phyloP scores from a whole-genome alignment of 2,888 invertebrate species.

The Lymantria monacha region DNA sequence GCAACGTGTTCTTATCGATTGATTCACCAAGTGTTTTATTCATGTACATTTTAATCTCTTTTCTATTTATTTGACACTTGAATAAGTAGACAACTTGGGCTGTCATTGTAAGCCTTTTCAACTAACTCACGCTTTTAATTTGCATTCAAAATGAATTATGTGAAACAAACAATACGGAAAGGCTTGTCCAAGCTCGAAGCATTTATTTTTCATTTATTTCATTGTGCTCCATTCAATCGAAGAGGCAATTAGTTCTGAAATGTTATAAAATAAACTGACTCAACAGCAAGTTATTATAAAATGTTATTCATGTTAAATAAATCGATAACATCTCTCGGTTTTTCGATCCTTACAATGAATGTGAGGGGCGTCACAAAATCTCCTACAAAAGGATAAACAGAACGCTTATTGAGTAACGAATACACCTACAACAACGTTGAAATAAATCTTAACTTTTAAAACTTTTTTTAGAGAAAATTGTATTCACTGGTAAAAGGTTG shows the following conservation, averaged over 20 bases:
- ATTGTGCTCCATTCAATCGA: constrained; percentile 56
- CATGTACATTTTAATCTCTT: constrained; percentile 38
- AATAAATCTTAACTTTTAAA: constrained; percentile 21
- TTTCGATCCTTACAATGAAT: constrained; percentile 44
- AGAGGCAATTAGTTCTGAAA: constrained; percentile 57
- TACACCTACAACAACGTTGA: constrained; percentile 30
- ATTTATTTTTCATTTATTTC: constrained; percentile 47
- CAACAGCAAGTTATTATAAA: constrained; percentile 54
- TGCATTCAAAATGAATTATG: constrained; percentile 53
- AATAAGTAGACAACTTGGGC: constrained; percentile 32
- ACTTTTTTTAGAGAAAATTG: constrained; percentile 5
- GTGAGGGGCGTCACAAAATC: constrained; percentile 54
- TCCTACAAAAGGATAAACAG: constrained; percentile 53
- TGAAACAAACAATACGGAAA: constrained; percentile 57
- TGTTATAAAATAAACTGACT: constrained; percentile 51
- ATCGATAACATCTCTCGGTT: constrained; percentile 61
- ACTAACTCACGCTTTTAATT: constrained; percentile 44
- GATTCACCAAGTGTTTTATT: constrained; percentile 46
- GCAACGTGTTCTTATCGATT: constrained; percentile 53
- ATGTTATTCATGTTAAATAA: constrained; percentile 55
- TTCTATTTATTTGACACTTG: constrained; percentile 34
- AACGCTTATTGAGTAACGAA: constrained; percentile 36
- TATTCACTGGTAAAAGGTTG: neutral
- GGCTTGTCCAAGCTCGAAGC: constrained; percentile 38
- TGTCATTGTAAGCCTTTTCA: constrained; percentile 33